These are phyloP conservation scores for Etia nguti DNA, from an alignment of 2,113 vertebrate species.

Conservation along the genomic window DNA sequence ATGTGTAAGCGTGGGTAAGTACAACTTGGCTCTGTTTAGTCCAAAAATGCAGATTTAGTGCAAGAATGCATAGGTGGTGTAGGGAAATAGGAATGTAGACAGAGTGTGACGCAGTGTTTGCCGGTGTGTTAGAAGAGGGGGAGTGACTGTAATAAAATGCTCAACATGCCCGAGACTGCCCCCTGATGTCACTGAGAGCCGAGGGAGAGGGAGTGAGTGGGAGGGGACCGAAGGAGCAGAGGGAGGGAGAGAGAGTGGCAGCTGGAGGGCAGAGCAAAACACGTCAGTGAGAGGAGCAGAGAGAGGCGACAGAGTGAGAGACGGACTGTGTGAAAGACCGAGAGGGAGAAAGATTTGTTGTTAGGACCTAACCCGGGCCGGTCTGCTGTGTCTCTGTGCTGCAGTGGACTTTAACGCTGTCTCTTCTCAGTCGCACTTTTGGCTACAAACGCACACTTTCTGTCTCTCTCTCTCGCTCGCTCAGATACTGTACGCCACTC, in stretches of 20 bases:
- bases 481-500: not conserved
- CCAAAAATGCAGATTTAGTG: not conserved
- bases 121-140: conserved; percentile 20
- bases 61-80: not conserved
- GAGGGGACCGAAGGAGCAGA: conserved; percentile 47
- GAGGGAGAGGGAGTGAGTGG: conserved; percentile 33
- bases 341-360: conserved; percentile 20
- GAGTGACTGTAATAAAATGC: conserved; percentile 65
- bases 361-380: not conserved
- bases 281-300: conserved; percentile 28
- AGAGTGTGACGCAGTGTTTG: not conserved
- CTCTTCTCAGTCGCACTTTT: conserved; percentile 6
- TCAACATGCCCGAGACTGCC: conserved; percentile 73
- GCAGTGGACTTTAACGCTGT: conserved; percentile 32
- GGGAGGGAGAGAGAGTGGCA: conserved; percentile 58
- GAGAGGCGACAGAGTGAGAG: conserved; percentile 37
- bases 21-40: not conserved
- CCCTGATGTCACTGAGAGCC: conserved; percentile 70
- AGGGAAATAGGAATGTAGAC: conserved; percentile 1
- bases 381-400: conserved; percentile 3
- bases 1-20: not conserved
- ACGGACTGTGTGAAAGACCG: conserved; percentile 25
- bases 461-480: not conserved
- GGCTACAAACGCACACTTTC: not conserved
- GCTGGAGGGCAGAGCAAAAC: conserved; percentile 49